Evolutionary conservation across 2,113 vertebrate genomes (phyloP), one percentile per base, ranked within the genome.

Genomic region (Epinephelus cyanopodus): DNA sequence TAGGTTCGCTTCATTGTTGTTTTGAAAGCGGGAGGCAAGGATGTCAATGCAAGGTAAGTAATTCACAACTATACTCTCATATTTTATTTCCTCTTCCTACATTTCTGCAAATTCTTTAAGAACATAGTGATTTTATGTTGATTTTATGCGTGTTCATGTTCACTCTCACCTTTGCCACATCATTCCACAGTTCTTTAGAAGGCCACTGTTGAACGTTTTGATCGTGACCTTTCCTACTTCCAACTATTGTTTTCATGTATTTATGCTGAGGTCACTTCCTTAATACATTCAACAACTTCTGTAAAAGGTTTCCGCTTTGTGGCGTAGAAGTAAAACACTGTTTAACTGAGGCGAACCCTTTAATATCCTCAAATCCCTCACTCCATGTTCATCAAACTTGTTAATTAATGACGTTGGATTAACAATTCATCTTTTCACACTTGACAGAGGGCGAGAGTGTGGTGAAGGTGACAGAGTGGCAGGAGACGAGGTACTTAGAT

Each of bases 401-500:
- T 29, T 33, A 8, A 18, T 19, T 42, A 52, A 57, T 37, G 1
- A 6, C 11, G 0, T n/a, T n/a, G 2, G 2, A 21, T 18, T 8
- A 14, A 21, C 11, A 9, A 18, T 57, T 29, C 21, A 6, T 81
- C 0, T 74, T 23, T 62, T 53, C 2, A 1, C 80, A 10, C 63
- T 17, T 56, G 47, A 27, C 72, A 95, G 95, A 94, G 9, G 48
- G 74, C 9, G 90, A 93, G 1, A 79, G 89, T 14, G 77, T 92
- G 3, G 90, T 90, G 90, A 99, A 98, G 94, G 98, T 99, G 94
- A 87, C 93, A 0, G 95, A 98, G 77, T 99, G 98, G 98, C 97
- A 98, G 88, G 92, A 97, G 47, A 95, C 95, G 0, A 96, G 95
- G 87, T 98, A 99, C 39, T 1, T 82, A 0, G 98, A 99, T 93